Percentiles rank a stretch among this genome's conserved stretches.
Conservation (phyloP, 2,113 vertebrate species). For the Pomatostomus ruficeps region DNA sequence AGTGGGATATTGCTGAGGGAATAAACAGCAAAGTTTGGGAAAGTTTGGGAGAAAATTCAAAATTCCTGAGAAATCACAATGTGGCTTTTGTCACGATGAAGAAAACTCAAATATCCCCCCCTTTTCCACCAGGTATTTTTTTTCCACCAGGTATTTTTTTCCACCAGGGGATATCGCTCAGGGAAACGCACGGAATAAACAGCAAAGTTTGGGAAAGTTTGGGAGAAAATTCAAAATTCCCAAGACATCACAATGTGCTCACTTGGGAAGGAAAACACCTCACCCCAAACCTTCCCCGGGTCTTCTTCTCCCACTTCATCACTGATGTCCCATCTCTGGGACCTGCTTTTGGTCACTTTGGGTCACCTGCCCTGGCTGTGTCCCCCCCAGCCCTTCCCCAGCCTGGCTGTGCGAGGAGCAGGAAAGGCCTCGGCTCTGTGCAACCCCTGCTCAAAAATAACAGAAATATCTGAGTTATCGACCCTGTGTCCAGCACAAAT, state of each 20-base stretch:
- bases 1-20: neutral
- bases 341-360: neutral
- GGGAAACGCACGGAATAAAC: no score
- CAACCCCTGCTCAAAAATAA: neutral
- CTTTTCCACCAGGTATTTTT: neutral
- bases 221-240: no score
- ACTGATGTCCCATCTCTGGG: neutral
- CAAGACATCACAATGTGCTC: no score
- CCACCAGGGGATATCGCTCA: no score
- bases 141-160: no score
- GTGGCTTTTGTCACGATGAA: neutral
- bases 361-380: neutral
- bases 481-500: neutral
- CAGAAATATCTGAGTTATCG: neutral
- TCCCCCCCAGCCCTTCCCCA: neutral
- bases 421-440: neutral
- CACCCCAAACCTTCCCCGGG: no score
- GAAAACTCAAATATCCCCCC: accelerated
- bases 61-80: neutral
- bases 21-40: neutral
- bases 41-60: neutral
- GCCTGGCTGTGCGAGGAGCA: accelerated
- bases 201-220: no score
- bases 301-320: neutral
- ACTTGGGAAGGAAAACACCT: neutral